These are phyloP conservation scores for Phoxinus phoxinus DNA, from an alignment of 2,113 vertebrate genomes.

Conservation along the genomic window DNA sequence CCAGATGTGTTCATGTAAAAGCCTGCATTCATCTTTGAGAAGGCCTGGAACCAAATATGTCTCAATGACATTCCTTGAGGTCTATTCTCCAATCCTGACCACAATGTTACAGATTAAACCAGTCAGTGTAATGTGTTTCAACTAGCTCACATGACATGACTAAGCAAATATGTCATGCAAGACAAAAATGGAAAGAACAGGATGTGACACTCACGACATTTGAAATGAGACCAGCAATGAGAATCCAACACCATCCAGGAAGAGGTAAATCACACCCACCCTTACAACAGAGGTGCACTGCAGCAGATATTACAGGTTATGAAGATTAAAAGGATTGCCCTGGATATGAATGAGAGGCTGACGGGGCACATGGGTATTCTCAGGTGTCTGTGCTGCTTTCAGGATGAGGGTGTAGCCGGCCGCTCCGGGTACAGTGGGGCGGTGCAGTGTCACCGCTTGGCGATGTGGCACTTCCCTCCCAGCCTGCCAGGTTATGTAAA, in stretches of 20 bases:
- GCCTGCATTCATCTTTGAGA: not conserved
- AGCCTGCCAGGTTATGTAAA: conserved; percentile 62
- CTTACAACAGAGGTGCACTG: not conserved
- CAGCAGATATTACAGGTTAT: conserved; percentile 36
- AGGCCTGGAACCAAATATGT: not conserved
- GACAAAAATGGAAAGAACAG: conserved; percentile 35
- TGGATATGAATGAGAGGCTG: conserved; percentile 19
- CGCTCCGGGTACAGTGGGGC: not conserved
- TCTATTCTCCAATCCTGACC: conserved; percentile 20
- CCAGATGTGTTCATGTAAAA: not conserved
- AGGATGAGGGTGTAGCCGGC: conserved; percentile 1
- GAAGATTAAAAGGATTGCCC: conserved; percentile 9
- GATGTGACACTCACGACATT: not conserved
- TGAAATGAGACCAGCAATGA: conserved; percentile 16
- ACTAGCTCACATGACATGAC: conserved; percentile 27
- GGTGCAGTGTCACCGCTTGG: conserved; percentile 40
- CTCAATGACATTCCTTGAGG: not conserved
- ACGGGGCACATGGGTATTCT: not conserved
- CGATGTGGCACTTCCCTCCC: conserved; percentile 39
- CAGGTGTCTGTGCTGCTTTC: conserved; percentile 1
- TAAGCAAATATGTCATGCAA: conserved; percentile 38
- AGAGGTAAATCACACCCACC: conserved; percentile 6
- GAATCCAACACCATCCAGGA: not conserved
- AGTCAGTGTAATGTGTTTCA: not conserved
- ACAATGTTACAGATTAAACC: conserved; percentile 15